Evolutionary conservation across 1,140 invertebrate genomes (phyloP).

Genomic region (Apis dorsata): DNA sequence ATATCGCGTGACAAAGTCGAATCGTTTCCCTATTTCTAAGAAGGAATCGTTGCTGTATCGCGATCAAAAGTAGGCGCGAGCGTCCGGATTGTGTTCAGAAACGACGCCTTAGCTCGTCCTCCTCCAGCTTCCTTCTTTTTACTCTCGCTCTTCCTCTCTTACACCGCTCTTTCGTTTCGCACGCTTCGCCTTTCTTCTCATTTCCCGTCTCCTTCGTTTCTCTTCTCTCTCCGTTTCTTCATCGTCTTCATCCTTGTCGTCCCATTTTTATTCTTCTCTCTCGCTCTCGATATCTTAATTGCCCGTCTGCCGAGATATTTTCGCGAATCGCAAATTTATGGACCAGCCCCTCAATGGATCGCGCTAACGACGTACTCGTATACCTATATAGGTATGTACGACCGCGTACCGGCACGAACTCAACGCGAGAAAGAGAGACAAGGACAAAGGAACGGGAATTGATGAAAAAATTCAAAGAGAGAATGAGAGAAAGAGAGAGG

Average conservation of each 20-base stretch:
- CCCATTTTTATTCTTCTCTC: constrained; percentile 33
- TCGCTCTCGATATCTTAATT: constrained; percentile 73
- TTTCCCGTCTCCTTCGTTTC: neutral
- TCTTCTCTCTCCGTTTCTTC: neutral
- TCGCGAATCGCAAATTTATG: constrained; percentile 74
- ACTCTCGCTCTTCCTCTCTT: too few relatives aligned
- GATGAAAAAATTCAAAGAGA: neutral
- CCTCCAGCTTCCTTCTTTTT: constrained; percentile 33
- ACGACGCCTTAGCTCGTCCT: constrained; percentile 53
- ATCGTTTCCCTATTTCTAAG: neutral
- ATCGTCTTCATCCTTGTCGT: neutral
- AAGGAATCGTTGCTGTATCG: constrained; percentile 45
- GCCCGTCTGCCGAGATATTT: constrained; percentile 71
- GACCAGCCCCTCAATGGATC: constrained; percentile 63
- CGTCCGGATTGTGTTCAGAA: constrained; percentile 23
- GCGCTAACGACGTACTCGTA: constrained; percentile 64
- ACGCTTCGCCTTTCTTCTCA: neutral
- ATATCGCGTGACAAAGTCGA: neutral
- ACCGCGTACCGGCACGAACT: constrained; percentile 26
- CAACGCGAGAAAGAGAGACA: constrained; percentile 25
- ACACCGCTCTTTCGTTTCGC: neutral
- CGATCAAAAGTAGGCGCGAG: constrained; percentile 48
- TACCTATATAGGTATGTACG: constrained; percentile 43
- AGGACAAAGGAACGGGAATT: constrained; percentile 11
- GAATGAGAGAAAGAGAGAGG: neutral